These are phyloP conservation scores for Platichthys flesus DNA, from an alignment of 2,113 vertebrate species.

Conservation along the genomic window DNA sequence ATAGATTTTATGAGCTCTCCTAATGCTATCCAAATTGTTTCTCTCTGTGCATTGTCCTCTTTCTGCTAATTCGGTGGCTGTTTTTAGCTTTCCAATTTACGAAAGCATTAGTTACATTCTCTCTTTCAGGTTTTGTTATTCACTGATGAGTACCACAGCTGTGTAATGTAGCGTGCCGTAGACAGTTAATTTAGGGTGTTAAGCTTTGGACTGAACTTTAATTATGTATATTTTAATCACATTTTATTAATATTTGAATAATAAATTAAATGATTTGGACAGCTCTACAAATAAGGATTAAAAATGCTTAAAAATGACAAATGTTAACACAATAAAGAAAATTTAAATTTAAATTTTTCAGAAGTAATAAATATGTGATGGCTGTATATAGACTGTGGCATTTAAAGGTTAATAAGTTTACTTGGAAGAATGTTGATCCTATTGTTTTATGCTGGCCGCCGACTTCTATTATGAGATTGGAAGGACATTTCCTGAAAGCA, in stretches of 20 bases:
- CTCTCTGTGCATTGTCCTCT: not conserved
- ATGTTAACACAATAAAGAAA: not conserved
- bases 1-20: no score
- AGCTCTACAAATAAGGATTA: not conserved
- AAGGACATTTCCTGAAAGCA: conserved; percentile 30
- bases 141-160: not conserved
- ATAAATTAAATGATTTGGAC: not conserved
- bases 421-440: conserved; percentile 43
- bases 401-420: conserved; percentile 72
- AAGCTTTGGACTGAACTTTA: no score
- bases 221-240: no score
- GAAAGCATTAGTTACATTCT: not conserved
- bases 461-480: conserved; percentile 31
- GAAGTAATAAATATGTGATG: conserved; percentile 1
- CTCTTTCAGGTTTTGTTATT: not conserved
- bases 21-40: not conserved
- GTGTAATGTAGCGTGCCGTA: not conserved
- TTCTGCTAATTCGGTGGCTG: not conserved
- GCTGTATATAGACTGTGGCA: conserved; percentile 29
- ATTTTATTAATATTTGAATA: no score
- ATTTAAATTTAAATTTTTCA: not conserved
- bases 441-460: conserved; percentile 16
- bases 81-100: not conserved
- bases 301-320: not conserved
- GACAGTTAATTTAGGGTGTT: not conserved